phyloP scores from a whole-genome alignment of 1,140 invertebrate genomes.

The Drosophila bocki region DNA sequence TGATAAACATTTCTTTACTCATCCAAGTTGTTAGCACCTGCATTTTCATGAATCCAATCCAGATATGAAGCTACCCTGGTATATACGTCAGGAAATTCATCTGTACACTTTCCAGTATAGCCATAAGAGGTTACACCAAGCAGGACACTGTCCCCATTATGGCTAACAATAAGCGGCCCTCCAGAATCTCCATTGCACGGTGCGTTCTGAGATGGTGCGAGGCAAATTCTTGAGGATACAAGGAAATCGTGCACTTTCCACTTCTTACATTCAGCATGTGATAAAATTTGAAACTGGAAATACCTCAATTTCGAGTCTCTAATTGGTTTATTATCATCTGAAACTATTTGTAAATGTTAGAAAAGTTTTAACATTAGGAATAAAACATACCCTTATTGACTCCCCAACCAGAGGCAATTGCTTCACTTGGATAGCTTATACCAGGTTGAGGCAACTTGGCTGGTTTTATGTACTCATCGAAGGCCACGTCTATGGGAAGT shows the following conservation, averaged over 20 bases:
- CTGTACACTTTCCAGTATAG: rapidly evolving
- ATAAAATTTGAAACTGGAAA: conserved; percentile 1
- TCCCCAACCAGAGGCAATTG: conserved; percentile 26
- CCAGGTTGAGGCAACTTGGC: conserved; percentile 1
- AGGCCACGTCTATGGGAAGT: conserved; percentile 15
- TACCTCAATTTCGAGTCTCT: background rate
- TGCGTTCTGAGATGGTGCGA: background rate
- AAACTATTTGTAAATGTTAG: background rate
- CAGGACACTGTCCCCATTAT: background rate
- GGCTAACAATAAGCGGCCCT: background rate
- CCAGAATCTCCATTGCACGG: background rate
- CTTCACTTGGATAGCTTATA: background rate
- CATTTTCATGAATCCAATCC: background rate
- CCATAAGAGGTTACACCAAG: background rate
- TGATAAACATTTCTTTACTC: background rate
- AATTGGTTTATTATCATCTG: rapidly evolving
- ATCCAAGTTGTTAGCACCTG: background rate
- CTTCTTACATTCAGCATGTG: background rate
- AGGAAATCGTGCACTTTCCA: rapidly evolving
- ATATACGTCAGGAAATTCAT: background rate
- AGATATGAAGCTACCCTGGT: background rate
- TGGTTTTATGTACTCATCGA: conserved; percentile 20
- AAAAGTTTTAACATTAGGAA: background rate
- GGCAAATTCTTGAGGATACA: background rate
- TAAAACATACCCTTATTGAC: background rate